Evolutionary conservation across 2,113 vertebrate genomes (phyloP).

Genomic region (Danionella cerebrum): DNA sequence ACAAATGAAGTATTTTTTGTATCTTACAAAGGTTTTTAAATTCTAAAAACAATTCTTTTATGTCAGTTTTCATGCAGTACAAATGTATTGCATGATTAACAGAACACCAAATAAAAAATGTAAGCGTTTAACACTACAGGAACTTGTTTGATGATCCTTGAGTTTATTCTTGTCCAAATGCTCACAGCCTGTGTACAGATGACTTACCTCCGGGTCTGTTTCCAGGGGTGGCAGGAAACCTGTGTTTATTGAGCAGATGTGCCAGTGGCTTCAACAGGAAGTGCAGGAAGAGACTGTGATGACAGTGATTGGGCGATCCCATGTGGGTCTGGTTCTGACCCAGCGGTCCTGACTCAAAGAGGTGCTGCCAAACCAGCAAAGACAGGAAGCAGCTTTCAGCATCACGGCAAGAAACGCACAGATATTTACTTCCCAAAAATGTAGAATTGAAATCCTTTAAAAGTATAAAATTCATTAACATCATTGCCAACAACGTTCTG

Average conservation of each 20-base stretch:
- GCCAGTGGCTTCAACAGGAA: slow-evolving; percentile 59
- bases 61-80: no score
- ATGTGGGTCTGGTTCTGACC: slow-evolving; percentile 30
- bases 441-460: no score
- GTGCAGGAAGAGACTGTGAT: slow-evolving; percentile 55
- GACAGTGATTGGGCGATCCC: slow-evolving; percentile 41
- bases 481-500: no score
- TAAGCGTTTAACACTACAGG: no score
- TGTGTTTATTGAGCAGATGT: slow-evolving; percentile 44
- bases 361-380: neutral
- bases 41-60: no score
- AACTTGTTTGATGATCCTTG: no score
- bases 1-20: no score
- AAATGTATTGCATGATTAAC: no score
- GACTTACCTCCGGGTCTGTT: neutral
- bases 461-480: no score
- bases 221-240: slow-evolving; percentile 45
- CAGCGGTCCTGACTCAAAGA: slow-evolving; percentile 42
- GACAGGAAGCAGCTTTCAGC: slow-evolving; percentile 45
- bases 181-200: neutral
- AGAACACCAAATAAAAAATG: no score
- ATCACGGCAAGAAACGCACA: neutral
- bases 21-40: no score
- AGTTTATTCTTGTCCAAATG: neutral
- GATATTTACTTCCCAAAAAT: no score